Base-by-base conservation (phyloP, 2,888 invertebrate genomes). In the Ornithoptera alexandrae region DNA sequence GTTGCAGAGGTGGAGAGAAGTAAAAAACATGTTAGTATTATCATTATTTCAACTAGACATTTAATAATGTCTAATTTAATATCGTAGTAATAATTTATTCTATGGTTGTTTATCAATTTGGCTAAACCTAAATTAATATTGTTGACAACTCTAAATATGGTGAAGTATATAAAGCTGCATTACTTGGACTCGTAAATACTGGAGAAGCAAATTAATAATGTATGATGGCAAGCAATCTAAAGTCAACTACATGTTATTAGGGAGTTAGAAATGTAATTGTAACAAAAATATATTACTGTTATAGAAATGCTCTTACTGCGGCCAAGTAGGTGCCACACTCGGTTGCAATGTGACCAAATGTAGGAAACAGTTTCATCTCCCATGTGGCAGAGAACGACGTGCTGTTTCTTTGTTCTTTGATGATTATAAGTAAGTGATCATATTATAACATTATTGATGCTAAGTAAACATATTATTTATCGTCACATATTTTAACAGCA, bases 291-390 rank as follows among this genome's bases (percentile, higher is more conserved):
- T 39, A 39, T 10, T 39, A 8, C 39, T 39, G 17, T 89, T 90
- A 0, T 86, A 97, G 96, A 84, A 79, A 77, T 97, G 97, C 79
- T 93, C 86, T 6, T 96, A 94, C 81, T 97, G 97, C 79, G 87
- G 87, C 20, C 87, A 89, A 46, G 81, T 68, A 0, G 95, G 95
- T 1, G 97, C 97, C 0, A 96, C 95, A 1, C 91, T 97, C 1
- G 95, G 95, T 0, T 97, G 97, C 81, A 93, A 93, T n/a, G 84
- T 94, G 0, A 72, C 76, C 0, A 92, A 88, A 66, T 97, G 97
- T 78, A 93, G 93, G 60, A 93, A 91, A 66, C 93, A 93, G 61
- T 97, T 97, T 82, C 97, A 97, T 79, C 88, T 96, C 63, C 94
- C 94, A 0, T 97, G 97, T 81, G 97, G 97, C 0, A 77, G 95